Evolutionary conservation across 2,888 invertebrate genomes (phyloP), one percentile per base, ranked within the genome.

Genomic region (Rutpela maculata): DNA sequence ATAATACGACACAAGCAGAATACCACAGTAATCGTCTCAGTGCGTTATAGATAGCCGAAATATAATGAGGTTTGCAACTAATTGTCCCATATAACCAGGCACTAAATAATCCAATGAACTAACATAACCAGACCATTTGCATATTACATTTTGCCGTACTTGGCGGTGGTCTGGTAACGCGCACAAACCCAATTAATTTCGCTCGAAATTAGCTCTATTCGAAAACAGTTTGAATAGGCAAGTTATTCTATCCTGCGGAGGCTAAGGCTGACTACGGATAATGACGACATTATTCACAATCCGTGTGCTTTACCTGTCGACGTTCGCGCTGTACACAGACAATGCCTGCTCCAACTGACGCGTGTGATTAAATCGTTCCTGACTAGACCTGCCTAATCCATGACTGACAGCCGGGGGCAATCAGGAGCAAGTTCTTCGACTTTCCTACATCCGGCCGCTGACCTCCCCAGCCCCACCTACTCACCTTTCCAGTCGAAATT

Each of bases 381-480:
- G 78, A 79, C 84, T 78, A 79, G 81, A 81, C 80, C 79, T 81
- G 79, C 74, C 82, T 84, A 83, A 84, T 84, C 80, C 83, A 69
- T 82, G 82, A 85, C 82, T 84, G 85, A 84, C 85, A 84, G 81
- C 75, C 77, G 75, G 68, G 79, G 80, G 75, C 67, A 56, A 63
- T 55, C 26, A 55, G 55, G 69, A 35, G 43, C n/a, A 19, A 57
- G 35, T 59, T 43, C 56, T 60, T 60, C 59, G 22, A 50, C 22
- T 71, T n/a, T 55, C 72, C 63, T 22, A 10, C 67, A 62, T 55
- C 72, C 22, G 63, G 75, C 17, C 69, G 12, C 60, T 75, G 75
- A 75, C 66, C 71, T 63, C 59, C 59, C 65, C 63, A 38, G 38
- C 19, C 57, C 38, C 74, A 59, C 18, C 35, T 18, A n/a, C 50